Evolutionary conservation across 2,888 invertebrate species (phyloP).

Genomic region (Chrysina gloriosa): DNA sequence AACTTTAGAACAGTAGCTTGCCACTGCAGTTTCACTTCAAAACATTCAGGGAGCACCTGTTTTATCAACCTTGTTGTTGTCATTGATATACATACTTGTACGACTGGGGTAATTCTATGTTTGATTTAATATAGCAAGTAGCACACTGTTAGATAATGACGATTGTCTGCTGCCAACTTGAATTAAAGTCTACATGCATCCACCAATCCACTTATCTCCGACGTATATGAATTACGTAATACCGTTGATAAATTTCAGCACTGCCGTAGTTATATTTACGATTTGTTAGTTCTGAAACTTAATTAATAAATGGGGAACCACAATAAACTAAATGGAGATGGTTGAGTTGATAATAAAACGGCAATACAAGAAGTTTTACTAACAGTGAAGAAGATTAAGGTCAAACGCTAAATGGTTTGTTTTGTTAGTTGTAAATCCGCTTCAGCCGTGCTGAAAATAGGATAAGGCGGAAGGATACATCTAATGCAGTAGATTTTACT

Average conservation of each 20-base stretch:
- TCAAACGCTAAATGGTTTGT: conserved; percentile 57
- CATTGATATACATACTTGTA: too few species aligned
- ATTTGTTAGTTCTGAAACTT: conserved; percentile 22
- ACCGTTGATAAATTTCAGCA: not conserved
- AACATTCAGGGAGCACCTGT: too few species aligned
- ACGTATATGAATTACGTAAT: too few species aligned
- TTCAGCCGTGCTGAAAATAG: conserved; percentile 53
- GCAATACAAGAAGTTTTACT: conserved; percentile 34
- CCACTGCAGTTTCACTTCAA: too few species aligned
- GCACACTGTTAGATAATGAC: too few species aligned
- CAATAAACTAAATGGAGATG: conserved; percentile 31
- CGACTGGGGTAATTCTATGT: too few species aligned
- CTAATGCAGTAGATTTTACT: conserved; percentile 51
- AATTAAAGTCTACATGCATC: too few species aligned
- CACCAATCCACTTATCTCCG: conserved; percentile 5
- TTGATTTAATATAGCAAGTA: too few species aligned
- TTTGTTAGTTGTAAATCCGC: conserved; percentile 57
- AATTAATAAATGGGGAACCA: conserved; percentile 21
- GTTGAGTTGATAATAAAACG: conserved; percentile 31
- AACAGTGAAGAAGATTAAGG: conserved; percentile 53
- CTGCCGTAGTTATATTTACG: not conserved
- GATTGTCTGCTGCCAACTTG: too few species aligned
- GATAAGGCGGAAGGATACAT: conserved; percentile 51
- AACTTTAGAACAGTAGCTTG: too few species aligned
- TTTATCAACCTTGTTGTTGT: too few species aligned